These are phyloP conservation scores for Protodeltote pygarga DNA, from an alignment of 2,888 invertebrate species.

Conservation along the genomic window DNA sequence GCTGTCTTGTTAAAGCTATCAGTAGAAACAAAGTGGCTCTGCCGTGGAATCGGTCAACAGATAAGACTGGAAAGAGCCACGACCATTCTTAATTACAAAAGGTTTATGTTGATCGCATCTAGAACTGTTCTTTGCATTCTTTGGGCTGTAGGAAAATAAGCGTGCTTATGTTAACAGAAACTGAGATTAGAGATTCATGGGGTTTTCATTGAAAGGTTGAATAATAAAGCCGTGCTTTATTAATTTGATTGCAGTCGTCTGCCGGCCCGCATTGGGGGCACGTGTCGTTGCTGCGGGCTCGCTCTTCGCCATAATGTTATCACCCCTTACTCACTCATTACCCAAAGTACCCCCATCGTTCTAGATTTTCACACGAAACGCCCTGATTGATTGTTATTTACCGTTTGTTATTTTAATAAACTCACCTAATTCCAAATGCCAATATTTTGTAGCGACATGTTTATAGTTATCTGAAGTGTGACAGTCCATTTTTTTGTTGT, in stretches of 20 bases:
- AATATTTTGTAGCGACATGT: constrained; percentile 18
- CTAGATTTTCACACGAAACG: constrained; percentile 75
- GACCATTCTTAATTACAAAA: constrained; percentile 43
- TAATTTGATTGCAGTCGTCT: constrained; percentile 40
- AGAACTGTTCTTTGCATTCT: constrained; percentile 23
- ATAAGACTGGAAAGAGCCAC: constrained; percentile 35
- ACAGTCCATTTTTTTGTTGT: neutral
- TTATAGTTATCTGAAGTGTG: constrained; percentile 1
- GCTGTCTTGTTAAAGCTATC: constrained; percentile 14
- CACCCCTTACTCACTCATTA: constrained; percentile 66
- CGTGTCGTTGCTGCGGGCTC: constrained; percentile 64
- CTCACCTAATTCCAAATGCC: constrained; percentile 11
- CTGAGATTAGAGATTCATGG: constrained; percentile 18
- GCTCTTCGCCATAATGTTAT: constrained; percentile 57
- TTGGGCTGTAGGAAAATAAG: constrained; percentile 19
- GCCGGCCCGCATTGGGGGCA: constrained; percentile 56
- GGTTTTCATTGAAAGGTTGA: constrained; percentile 32
- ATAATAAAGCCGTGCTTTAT: constrained; percentile 40
- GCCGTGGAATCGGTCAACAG: constrained; percentile 33
- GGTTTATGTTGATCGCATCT: constrained; percentile 33
- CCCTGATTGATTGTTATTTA: constrained; percentile 48
- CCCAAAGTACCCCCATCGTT: constrained; percentile 72
- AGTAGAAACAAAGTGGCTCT: constrained; percentile 27
- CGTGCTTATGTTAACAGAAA: constrained; percentile 1
- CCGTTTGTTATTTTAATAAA: constrained; percentile 28